A percentile compares a stretch with the other conserved stretches of the same genome.
Evolutionary conservation across 2,888 invertebrate species (phyloP).

Genomic region (Pomacea canaliculata): DNA sequence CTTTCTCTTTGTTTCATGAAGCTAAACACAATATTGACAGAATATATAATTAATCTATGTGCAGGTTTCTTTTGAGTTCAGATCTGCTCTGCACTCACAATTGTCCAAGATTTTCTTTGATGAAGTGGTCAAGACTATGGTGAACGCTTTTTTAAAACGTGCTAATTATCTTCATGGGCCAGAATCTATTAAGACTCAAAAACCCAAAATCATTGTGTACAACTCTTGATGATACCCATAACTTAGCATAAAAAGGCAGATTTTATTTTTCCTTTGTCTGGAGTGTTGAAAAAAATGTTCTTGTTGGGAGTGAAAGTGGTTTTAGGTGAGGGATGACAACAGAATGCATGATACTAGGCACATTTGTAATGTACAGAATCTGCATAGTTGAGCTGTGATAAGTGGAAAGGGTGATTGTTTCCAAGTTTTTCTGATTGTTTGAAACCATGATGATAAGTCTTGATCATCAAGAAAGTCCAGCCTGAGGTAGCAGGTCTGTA

Average conservation of each 20-base stretch:
- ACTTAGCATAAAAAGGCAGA: neutral
- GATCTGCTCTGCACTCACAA: slow-evolving; percentile 87
- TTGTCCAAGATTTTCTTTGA: slow-evolving; percentile 94
- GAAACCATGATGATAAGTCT: too few relatives aligned
- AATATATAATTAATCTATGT: slow-evolving; percentile 26
- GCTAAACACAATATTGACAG: neutral
- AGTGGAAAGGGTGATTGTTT: too few relatives aligned
- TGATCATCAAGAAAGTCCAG: too few relatives aligned
- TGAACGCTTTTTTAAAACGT: slow-evolving; percentile 90
- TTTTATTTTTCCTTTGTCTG: too few relatives aligned
- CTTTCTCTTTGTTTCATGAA: neutral
- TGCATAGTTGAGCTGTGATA: too few relatives aligned
- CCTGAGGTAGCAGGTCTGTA: too few relatives aligned
- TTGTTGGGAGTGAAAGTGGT: too few relatives aligned
- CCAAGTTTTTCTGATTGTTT: too few relatives aligned
- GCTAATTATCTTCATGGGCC: slow-evolving; percentile 83
- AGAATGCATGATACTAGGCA: too few relatives aligned
- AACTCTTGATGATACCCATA: slow-evolving; percentile 45
- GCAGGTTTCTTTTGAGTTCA: slow-evolving; percentile 84
- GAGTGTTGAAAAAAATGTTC: too few relatives aligned
- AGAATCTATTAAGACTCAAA: slow-evolving; percentile 61
- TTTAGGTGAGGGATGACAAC: too few relatives aligned
- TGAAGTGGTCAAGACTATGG: slow-evolving; percentile 95
- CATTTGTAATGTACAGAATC: too few relatives aligned
- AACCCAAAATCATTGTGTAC: slow-evolving; percentile 46